A percentile compares a stretch with the other conserved stretches of the same genome.
phyloP scores from a whole-genome alignment of 1,140 invertebrate genomes.

The Neodiprion fabricii region DNA sequence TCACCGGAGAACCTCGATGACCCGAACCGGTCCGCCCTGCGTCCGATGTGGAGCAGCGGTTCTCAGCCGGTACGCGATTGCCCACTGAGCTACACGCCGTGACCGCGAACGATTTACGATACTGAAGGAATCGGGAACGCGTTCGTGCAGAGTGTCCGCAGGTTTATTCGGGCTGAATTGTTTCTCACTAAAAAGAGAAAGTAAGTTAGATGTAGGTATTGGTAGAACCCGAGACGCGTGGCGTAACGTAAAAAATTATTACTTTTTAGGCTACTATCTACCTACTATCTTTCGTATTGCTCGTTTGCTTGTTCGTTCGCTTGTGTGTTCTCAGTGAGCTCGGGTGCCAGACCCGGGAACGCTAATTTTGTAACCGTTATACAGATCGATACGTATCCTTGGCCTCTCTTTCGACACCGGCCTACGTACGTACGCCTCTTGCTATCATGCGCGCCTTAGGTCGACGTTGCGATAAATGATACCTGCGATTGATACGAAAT shows the following conservation, averaged over 20 bases:
- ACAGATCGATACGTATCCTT: no score
- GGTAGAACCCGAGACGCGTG: neutral
- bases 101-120: no score
- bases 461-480: no score
- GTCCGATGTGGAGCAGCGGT: constrained; percentile 40
- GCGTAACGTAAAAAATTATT: neutral
- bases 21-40: constrained; percentile 57
- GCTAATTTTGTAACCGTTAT: no score
- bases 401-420: neutral
- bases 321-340: neutral
- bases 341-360: neutral
- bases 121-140: neutral
- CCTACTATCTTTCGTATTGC: neutral
- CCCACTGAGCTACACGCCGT: neutral
- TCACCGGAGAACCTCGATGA: constrained; percentile 48
- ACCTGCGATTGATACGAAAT: no score
- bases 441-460: no score
- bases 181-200: constrained; percentile 3
- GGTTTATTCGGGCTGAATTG: neutral
- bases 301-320: no score
- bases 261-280: neutral
- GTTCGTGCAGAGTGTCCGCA: neutral
- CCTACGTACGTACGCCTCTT: neutral
- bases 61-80: constrained; percentile 44
- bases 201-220: neutral